These are phyloP conservation scores for Carcharodon carcharias DNA, from an alignment of 2,797 vertebrate species.

Conservation along the genomic window DNA sequence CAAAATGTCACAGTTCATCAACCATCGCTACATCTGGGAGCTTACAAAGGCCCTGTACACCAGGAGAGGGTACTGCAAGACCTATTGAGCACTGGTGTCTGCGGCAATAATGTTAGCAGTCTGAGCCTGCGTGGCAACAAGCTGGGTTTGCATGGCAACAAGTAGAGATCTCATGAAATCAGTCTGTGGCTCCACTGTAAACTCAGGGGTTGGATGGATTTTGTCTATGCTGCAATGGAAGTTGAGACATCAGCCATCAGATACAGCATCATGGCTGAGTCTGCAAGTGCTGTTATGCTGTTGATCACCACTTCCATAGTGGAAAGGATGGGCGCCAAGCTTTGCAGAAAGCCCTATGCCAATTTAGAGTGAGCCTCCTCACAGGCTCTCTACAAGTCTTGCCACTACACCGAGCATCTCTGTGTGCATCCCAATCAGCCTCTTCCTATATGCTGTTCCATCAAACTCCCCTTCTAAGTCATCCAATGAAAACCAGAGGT, in stretches of 20 bases:
- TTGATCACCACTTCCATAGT: not conserved
- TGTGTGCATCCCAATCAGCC: not conserved
- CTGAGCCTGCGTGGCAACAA: not conserved
- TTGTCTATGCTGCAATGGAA: not conserved
- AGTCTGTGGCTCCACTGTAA: not conserved
- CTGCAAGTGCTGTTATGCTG: not conserved
- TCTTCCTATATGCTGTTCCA: not conserved
- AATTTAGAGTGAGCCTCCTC: not conserved
- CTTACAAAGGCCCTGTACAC: not conserved
- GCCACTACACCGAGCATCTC: not conserved
- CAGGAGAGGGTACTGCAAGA: not conserved
- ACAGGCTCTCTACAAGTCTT: not conserved
- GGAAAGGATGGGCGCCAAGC: not conserved
- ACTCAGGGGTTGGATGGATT: not conserved
- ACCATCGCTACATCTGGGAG: not conserved
- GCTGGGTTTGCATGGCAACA: not conserved
- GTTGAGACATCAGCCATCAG: not conserved
- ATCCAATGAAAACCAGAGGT: not conserved
- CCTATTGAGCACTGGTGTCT: too few species aligned
- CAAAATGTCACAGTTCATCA: too few species aligned
- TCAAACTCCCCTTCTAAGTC: not conserved
- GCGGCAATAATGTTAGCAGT: not conserved
- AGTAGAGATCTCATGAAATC: too few species aligned
- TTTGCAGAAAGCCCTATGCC: not conserved
- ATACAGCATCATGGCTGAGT: not conserved